Conservation (phyloP, 2,113 vertebrate genomes). For the Mormyrus lacerda region DNA sequence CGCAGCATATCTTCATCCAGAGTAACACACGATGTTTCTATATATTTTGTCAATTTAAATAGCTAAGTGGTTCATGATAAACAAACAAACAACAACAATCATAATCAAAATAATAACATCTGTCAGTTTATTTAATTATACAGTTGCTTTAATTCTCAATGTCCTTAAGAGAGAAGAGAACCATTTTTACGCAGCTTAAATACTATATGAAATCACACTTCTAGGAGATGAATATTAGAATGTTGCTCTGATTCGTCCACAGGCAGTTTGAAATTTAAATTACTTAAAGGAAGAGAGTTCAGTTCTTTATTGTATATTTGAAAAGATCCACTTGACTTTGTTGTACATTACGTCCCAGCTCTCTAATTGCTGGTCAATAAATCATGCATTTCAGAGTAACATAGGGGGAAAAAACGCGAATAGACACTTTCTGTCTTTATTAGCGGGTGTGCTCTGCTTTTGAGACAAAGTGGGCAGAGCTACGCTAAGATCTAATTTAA, state of each 20-base stretch:
- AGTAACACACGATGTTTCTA: neutral
- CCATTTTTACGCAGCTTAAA: neutral
- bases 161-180: neutral
- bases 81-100: neutral
- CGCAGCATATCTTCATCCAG: neutral
- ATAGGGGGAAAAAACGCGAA: conserved; percentile 62
- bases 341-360: conserved; percentile 60
- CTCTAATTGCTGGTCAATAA: conserved; percentile 68
- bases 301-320: conserved; percentile 54
- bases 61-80: neutral
- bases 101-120: neutral
- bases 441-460: conserved; percentile 52
- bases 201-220: neutral
- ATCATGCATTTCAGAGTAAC: conserved; percentile 70
- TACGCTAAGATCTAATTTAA: conserved; percentile 67
- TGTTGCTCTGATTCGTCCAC: neutral
- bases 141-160: neutral
- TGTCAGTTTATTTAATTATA: neutral
- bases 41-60: neutral
- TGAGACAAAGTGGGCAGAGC: conserved; percentile 56
- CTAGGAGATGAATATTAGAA: neutral
- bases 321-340: conserved; percentile 57
- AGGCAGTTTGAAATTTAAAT: conserved; percentile 19
- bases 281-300: conserved; percentile 43
- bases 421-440: conserved; percentile 48